A percentile compares a stretch with the other conserved stretches of the same genome.
These are phyloP conservation scores for Polypedilum vanderplanki DNA, from an alignment of 1,140 invertebrate genomes.

Conservation along the genomic window DNA sequence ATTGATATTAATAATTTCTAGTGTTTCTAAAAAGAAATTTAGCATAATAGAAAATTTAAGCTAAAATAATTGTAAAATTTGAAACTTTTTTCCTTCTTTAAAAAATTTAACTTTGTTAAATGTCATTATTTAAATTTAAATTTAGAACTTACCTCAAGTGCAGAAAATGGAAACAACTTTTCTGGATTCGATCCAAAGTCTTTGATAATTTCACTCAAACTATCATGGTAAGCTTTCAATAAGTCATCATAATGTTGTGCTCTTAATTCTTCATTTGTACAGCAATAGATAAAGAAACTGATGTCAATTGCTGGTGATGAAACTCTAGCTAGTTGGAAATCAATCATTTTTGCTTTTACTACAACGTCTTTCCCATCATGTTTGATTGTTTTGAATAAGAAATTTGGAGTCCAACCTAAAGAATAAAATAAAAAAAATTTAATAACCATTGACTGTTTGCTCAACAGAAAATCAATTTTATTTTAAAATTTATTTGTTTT, in stretches of 20 bases:
- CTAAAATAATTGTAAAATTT: too few species aligned
- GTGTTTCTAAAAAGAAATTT: too few species aligned
- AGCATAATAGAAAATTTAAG: too few species aligned
- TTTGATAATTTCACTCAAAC: slow-evolving; percentile 48
- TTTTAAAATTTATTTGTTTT: too few species aligned
- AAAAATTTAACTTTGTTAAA: background rate
- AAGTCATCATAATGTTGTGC: slow-evolving; percentile 51
- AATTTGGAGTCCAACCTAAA: slow-evolving; percentile 60
- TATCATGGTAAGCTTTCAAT: slow-evolving; percentile 51
- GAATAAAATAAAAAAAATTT: background rate
- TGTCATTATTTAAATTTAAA: too few species aligned
- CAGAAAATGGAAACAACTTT: slow-evolving; percentile 50
- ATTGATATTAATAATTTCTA: too few species aligned
- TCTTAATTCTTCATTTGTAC: slow-evolving; percentile 52
- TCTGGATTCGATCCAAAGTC: slow-evolving; percentile 54
- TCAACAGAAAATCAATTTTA: background rate
- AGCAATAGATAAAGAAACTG: slow-evolving; percentile 56
- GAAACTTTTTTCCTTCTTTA: too few species aligned
- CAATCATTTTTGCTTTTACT: slow-evolving; percentile 54
- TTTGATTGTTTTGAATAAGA: slow-evolving; percentile 47
- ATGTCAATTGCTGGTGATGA: slow-evolving; percentile 55
- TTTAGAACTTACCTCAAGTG: slow-evolving; percentile 37
- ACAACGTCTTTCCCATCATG: slow-evolving; percentile 43
- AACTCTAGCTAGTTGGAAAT: slow-evolving; percentile 60
- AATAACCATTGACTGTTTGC: too few species aligned